Conservation (phyloP, 2,888 invertebrate genomes). For the Sarcophaga subvicina region DNA sequence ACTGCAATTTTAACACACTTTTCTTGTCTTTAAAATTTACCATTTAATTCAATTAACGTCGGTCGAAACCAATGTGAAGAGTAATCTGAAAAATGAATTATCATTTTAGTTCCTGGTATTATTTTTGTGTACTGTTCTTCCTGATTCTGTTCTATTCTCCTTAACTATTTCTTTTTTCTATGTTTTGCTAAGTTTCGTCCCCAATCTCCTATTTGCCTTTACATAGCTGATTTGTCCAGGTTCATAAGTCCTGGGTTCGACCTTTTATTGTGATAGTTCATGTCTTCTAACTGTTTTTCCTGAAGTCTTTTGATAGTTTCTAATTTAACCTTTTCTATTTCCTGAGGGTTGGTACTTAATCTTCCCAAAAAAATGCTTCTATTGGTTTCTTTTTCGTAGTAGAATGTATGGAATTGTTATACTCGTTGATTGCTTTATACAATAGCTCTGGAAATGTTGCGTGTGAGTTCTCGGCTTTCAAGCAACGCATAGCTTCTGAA, state of each 20-base stretch:
- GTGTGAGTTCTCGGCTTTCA: slow-evolving; percentile 1
- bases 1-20: too few relatives aligned
- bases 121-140: slow-evolving; percentile 33
- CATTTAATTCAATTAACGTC: too few relatives aligned
- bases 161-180: slow-evolving; percentile 46
- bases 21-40: too few relatives aligned
- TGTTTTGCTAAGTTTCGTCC: slow-evolving; percentile 40
- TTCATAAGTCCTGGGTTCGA: neutral
- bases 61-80: too few relatives aligned
- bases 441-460: slow-evolving; percentile 19
- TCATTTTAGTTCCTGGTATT: too few relatives aligned
- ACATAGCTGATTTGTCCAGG: slow-evolving; percentile 35
- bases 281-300: neutral
- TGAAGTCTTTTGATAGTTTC: too few relatives aligned
- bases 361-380: too few relatives aligned
- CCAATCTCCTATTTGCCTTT: slow-evolving; percentile 44
- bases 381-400: neutral
- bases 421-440: slow-evolving; percentile 1
- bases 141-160: slow-evolving; percentile 27
- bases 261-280: neutral
- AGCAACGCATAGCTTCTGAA: slow-evolving; percentile 5
- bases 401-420: slow-evolving; percentile 11
- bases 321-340: neutral
- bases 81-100: too few relatives aligned
- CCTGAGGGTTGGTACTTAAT: too few relatives aligned